These are phyloP conservation scores for Microtus montanus DNA, from an alignment of 2,113 vertebrate genomes.

Conservation along the genomic window DNA sequence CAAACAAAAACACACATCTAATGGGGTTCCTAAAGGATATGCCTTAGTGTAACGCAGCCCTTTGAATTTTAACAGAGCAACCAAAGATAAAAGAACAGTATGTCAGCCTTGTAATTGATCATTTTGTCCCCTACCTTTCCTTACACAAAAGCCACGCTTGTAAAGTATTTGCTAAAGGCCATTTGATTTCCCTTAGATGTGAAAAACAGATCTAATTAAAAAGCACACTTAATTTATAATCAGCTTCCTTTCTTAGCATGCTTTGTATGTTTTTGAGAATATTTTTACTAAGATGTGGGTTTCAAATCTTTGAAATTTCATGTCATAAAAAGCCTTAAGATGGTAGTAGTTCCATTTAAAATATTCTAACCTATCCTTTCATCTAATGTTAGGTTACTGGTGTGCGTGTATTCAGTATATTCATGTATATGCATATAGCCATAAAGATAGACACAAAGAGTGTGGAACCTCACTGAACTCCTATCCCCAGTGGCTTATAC, in stretches of 20 bases:
- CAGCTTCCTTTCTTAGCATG: constrained; percentile 39
- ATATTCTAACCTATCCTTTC: background rate
- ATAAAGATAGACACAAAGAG: background rate
- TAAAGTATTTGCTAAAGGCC: constrained; percentile 74
- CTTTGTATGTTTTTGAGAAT: constrained; percentile 14
- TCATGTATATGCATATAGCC: background rate
- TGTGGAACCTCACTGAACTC: background rate
- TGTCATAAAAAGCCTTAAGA: background rate
- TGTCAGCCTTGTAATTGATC: constrained; percentile 66
- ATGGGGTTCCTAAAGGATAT: constrained; percentile 41
- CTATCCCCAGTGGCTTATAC: background rate
- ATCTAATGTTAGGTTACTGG: background rate
- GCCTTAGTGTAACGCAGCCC: constrained; percentile 32
- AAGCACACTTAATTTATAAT: constrained; percentile 63
- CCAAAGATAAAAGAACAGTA: constrained; percentile 59
- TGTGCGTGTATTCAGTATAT: background rate
- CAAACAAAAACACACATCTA: constrained; percentile 69
- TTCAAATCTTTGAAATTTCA: constrained; percentile 53
- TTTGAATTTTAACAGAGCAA: constrained; percentile 69
- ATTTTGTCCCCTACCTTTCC: constrained; percentile 57
- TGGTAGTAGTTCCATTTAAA: background rate
- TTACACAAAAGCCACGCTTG: constrained; percentile 55
- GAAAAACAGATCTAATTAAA: constrained; percentile 69
- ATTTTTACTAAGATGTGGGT: constrained; percentile 41
- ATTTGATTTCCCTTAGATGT: constrained; percentile 74